Evolutionary conservation across 2,113 vertebrate genomes (phyloP), one percentile per base, ranked within the genome.

Genomic region (Tupaia tana): DNA sequence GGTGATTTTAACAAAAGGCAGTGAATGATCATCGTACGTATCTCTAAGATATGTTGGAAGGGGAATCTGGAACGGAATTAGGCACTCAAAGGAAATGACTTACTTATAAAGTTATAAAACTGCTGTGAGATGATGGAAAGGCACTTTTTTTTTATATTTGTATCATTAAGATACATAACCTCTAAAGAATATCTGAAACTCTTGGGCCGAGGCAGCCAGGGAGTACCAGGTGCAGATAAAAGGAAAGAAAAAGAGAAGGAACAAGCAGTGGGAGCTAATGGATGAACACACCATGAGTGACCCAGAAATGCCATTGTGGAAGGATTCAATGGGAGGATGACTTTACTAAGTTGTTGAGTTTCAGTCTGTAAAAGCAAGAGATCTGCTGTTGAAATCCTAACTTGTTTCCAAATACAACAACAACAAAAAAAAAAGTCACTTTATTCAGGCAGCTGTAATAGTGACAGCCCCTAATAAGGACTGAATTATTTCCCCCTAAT

Each of bases 1-100:
- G 56, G 29, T 25, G 58, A 86, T 92, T 90, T 94, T 95, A 84
- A 95, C 70, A 95, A 90, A 90, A 20, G 77, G 58, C 22, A 78
- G 54, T 90, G 74, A 96, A 92, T 86, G 87, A 84, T 34, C 69
- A 78, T 54, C 52, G 78, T 70, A 29, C 69, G 25, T 78, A 29
- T 90, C 69, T 77, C 43, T 54, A n/a, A 69, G 84, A 84, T 69
- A 25, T 59, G 7, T 34, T 66, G 58, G 77, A 91, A 93, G 83
- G 66, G 93, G 27, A 59, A 58, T 78, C 87, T 27, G 59, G 71
- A 83, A 63, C 0, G 29, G 27, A 95, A 87, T 24, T 63, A 59
- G 31, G 52, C 25, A 25, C 22, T 27, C 24, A 9, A 86, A 93
- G 31, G 77, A 81, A 84, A 92, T 43, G 22, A 91, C 22, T 78